Percentiles rank a stretch among this genome's conserved stretches.
phyloP scores from a whole-genome alignment of 2,797 vertebrate genomes.

The Channallabes apus region DNA sequence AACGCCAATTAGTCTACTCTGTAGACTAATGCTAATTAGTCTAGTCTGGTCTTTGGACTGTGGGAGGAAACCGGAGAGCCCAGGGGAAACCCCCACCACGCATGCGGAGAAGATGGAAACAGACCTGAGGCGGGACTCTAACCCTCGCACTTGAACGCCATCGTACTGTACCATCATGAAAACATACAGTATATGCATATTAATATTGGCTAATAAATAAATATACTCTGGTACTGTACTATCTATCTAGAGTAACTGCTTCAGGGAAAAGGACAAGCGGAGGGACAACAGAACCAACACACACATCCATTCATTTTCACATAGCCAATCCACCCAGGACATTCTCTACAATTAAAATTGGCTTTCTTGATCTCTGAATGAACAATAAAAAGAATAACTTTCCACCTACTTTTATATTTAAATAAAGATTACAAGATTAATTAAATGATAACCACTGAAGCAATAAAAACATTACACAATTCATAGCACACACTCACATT shows the following conservation, averaged over 20 bases:
- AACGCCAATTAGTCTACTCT: too few species aligned
- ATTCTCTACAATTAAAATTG: constrained; percentile 22
- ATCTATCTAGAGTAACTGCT: background rate
- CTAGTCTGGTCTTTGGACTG: too few species aligned
- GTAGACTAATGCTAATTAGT: too few species aligned
- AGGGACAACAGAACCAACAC: background rate
- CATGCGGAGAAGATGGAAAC: too few species aligned
- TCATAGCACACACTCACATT: constrained; percentile 34
- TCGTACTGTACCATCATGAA: too few species aligned
- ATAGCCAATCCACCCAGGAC: background rate
- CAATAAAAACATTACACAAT: constrained; percentile 47
- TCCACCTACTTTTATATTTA: background rate
- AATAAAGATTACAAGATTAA: constrained; percentile 15
- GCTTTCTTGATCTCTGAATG: constrained; percentile 34
- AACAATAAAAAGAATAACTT: background rate
- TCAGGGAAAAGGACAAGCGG: background rate
- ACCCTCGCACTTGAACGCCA: too few species aligned
- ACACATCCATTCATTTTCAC: background rate
- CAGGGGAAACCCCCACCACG: too few species aligned
- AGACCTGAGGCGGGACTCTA: too few species aligned
- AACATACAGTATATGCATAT: background rate
- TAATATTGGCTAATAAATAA: background rate
- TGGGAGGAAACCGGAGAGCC: too few species aligned
- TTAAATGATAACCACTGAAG: constrained; percentile 41
- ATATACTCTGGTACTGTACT: background rate